Evolutionary conservation across 2,888 invertebrate genomes (phyloP).

Genomic region (Pyrochroa serraticornis): DNA sequence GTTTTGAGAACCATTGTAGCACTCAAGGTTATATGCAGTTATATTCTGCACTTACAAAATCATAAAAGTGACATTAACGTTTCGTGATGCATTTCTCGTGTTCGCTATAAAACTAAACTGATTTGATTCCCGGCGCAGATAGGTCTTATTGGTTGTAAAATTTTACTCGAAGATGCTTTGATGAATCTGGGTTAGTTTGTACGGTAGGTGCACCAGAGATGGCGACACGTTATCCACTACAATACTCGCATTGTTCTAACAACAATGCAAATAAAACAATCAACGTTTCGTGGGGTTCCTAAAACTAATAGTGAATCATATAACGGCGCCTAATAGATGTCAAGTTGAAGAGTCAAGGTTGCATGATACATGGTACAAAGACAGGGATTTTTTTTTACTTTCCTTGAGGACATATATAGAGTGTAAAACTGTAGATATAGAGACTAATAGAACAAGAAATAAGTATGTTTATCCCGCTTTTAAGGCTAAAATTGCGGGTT

Average conservation of each 20-base stretch:
- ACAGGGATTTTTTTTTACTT: background rate
- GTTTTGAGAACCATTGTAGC: constrained; percentile 49
- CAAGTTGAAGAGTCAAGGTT: no score
- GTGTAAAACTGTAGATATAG: background rate
- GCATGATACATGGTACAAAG: background rate
- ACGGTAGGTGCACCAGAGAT: background rate
- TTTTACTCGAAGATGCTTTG: background rate
- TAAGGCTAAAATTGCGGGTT: background rate
- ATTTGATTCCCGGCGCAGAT: background rate
- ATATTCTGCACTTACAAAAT: constrained; percentile 31
- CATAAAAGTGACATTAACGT: constrained; percentile 34
- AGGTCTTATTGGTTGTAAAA: background rate
- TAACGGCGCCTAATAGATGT: no score
- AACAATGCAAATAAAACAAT: background rate
- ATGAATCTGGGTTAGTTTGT: background rate
- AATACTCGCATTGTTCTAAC: background rate
- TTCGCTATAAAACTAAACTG: constrained; percentile 25
- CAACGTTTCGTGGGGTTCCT: background rate
- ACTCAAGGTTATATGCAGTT: constrained; percentile 46
- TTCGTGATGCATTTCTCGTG: constrained; percentile 32
- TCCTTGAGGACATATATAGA: background rate
- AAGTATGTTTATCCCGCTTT: no score
- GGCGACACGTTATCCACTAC: background rate
- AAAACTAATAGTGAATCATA: no score
- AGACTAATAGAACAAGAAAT: background rate